Conservation (phyloP, 2,113 vertebrate species). For the Phaetusa simplex region DNA sequence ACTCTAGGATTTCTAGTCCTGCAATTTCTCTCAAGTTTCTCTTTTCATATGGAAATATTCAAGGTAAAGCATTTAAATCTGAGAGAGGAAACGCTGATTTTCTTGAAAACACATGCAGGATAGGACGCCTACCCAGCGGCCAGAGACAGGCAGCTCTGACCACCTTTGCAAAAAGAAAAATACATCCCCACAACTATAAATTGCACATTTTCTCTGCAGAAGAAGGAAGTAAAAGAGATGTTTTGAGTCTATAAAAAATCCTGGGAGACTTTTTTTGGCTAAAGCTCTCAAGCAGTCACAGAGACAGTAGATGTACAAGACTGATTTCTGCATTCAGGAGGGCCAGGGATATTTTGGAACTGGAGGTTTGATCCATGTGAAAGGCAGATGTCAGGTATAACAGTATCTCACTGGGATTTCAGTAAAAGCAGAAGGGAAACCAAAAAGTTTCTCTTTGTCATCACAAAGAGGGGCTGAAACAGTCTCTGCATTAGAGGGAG, state of each 20-base stretch:
- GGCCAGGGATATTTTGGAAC: neutral
- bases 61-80: neutral
- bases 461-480: neutral
- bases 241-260: neutral
- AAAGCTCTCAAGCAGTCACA: neutral
- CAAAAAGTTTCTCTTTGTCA: neutral
- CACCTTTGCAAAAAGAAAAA: neutral
- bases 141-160: neutral
- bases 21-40: neutral
- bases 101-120: neutral
- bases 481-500: neutral
- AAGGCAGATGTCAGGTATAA: neutral
- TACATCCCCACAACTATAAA: neutral
- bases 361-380: neutral
- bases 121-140: neutral
- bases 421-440: neutral
- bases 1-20: neutral
- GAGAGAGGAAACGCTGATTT: neutral
- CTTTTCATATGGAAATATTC: constrained; percentile 39
- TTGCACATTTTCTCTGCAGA: neutral
- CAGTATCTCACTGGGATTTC: neutral
- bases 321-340: neutral
- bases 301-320: neutral
- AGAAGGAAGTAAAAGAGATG: neutral
- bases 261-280: neutral